These are phyloP conservation scores for Cacatua alba DNA, from an alignment of 2,113 vertebrate species.

Conservation along the genomic window DNA sequence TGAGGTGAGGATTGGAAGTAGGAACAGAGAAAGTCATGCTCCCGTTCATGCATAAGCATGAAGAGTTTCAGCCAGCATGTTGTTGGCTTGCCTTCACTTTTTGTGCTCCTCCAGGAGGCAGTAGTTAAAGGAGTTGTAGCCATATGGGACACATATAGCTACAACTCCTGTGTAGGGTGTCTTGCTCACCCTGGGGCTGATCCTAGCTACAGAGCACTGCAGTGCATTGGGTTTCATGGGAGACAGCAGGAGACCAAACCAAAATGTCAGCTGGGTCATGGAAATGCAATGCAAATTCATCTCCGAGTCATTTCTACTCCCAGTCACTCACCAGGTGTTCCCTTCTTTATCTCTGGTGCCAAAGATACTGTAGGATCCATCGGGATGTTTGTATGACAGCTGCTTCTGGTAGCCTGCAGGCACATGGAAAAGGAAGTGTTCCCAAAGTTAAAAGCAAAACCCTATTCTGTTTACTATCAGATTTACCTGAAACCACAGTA, in stretches of 20 bases:
- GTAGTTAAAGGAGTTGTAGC: background rate
- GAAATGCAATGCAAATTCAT: background rate
- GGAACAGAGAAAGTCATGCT: background rate
- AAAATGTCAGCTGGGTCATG: background rate
- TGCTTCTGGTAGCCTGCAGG: constrained; percentile 77
- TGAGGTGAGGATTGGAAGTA: background rate
- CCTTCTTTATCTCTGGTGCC: constrained; percentile 47
- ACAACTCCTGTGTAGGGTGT: background rate
- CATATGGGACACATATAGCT: background rate
- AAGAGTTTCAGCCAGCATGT: background rate
- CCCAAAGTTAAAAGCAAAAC: background rate
- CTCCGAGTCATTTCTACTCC: background rate
- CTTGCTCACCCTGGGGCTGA: background rate
- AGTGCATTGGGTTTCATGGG: background rate
- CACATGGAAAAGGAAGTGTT: background rate
- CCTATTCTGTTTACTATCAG: background rate
- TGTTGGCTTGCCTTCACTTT: background rate
- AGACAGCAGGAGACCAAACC: background rate
- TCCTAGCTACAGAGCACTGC: background rate
- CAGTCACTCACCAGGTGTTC: constrained; percentile 74
- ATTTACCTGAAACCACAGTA: background rate
- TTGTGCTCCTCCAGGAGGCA: background rate
- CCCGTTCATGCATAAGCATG: rapidly evolving
- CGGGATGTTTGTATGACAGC: constrained; percentile 67
- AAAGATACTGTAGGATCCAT: constrained; percentile 79